These are phyloP conservation scores for Pollenia angustigena DNA, from an alignment of 2,888 invertebrate species.

Conservation along the genomic window DNA sequence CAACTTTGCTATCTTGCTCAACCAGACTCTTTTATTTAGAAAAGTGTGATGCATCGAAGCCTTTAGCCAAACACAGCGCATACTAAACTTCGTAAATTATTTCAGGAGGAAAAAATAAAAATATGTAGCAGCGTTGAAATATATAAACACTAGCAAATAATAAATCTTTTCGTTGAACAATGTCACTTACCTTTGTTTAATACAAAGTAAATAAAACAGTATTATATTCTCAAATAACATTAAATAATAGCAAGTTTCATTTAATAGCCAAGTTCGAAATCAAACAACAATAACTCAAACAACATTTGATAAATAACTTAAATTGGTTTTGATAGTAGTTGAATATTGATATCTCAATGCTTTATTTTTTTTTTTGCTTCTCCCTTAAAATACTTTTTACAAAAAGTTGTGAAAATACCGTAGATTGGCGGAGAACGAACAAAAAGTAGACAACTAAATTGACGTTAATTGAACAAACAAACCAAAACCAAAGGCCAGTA, in stretches of 20 bases:
- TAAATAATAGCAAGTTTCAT: slow-evolving; percentile 46
- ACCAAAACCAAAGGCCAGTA: slow-evolving; percentile 77
- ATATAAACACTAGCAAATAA: neutral
- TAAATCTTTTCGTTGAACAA: slow-evolving; percentile 9
- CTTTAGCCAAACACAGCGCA: too few species aligned
- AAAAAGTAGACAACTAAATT: slow-evolving; percentile 78
- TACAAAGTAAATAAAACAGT: slow-evolving; percentile 1
- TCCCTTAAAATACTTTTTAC: slow-evolving; percentile 70
- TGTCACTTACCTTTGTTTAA: slow-evolving; percentile 36
- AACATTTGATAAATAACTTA: slow-evolving; percentile 63
- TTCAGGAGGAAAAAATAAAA: too few species aligned
- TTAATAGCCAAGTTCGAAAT: neutral
- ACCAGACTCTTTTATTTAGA: too few species aligned
- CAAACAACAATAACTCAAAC: slow-evolving; percentile 31
- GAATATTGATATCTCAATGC: slow-evolving; percentile 77
- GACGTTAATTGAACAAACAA: slow-evolving; percentile 83
- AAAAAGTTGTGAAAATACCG: slow-evolving; percentile 48
- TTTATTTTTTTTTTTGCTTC: slow-evolving; percentile 16
- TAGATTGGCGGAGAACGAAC: slow-evolving; percentile 26
- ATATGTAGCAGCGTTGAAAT: too few species aligned
- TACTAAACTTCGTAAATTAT: too few species aligned
- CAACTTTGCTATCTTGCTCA: too few species aligned
- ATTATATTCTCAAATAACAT: slow-evolving; percentile 9
- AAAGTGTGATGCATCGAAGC: too few species aligned
- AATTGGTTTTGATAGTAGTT: slow-evolving; percentile 56